Evolutionary conservation across 2,888 invertebrate genomes (phyloP).

Genomic region (Drosophila rellima): DNA sequence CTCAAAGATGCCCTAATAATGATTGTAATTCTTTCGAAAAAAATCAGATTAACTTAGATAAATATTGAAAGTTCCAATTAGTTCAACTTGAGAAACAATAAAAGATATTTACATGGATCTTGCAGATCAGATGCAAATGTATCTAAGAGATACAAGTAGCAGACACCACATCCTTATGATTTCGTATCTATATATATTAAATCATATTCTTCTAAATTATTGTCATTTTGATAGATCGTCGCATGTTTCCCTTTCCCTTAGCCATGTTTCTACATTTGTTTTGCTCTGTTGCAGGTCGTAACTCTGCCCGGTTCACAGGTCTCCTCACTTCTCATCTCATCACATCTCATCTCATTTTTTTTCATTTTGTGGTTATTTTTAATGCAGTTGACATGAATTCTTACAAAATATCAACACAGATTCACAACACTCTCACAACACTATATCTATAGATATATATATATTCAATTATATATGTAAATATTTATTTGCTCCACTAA

Average conservation of each 20-base stretch:
- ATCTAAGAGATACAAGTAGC: neutral
- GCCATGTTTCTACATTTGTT: conserved; percentile 30
- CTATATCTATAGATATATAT: conserved; percentile 38
- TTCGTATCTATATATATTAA: neutral
- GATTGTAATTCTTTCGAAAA: conserved; percentile 19
- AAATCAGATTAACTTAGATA: conserved; percentile 16
- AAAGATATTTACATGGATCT: neutral
- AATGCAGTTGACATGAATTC: conserved; percentile 76
- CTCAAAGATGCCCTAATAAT: neutral
- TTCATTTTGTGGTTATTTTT: conserved; percentile 72
- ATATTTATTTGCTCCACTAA: conserved; percentile 72
- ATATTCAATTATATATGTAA: conserved; percentile 35
- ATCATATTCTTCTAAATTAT: neutral
- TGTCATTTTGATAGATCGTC: conserved; percentile 62
- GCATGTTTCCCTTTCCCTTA: conserved; percentile 4
- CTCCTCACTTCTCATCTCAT: conserved; percentile 14
- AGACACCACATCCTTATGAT: neutral
- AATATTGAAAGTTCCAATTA: conserved; percentile 29
- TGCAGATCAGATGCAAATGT: neutral
- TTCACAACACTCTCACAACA: conserved; percentile 43
- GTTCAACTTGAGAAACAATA: conserved; percentile 4
- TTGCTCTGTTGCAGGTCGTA: conserved; percentile 41
- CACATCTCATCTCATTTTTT: conserved; percentile 20
- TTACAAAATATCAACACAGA: conserved; percentile 66
- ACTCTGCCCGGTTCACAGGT: conserved; percentile 40